Base-by-base conservation (phyloP, 2,888 invertebrate species). In the Phrixothrix hirtus region DNA sequence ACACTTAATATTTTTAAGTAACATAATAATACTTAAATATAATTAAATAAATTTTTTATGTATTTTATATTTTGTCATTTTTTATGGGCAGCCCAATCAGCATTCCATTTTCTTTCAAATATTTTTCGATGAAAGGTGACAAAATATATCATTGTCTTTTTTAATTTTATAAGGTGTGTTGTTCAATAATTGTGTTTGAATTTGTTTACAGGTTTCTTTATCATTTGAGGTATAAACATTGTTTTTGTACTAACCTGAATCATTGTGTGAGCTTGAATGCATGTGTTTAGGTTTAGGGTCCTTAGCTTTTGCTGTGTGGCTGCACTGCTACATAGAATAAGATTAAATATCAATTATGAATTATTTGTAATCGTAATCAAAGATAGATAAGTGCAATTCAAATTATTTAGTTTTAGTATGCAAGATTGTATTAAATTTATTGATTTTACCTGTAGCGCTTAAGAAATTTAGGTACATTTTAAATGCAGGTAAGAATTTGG, bases 261-360 rank as follows among this genome's bases (percentile, higher is more conserved):
- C 57, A 55, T 59, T 70, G 65, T 73, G 73, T 68, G 69, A 67
- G 74, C 73, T 73, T 71, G 74, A 69, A 68, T 75, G 75, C 74
- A 74, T 74, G 74, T 67, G 70, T 58, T 55, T 72, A 72, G 73
- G 72, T 71, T 63, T 69, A 73, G 70, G 72, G 72, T 59, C 51
- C n/a, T 61, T 65, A 65, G 65, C 66, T 64, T 63, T 58, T 56
- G 56, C 60, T 56, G 46, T 48, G 50, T 58, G 52, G 50, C 59
- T 61, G 60, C 60, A 59, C 44, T 53, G 58, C 44, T 53, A 55
- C 56, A 47, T 51, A 56, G 35, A 30, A 13, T 51, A 46, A 51
- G 42, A 31, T 29, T 53, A 47, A 12, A 39, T n/a, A n/a, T n/a
- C n/a, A n/a, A n/a, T n/a, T n/a, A n/a, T n/a, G n/a, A n/a, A n/a